Base-by-base conservation (phyloP, 2,113 vertebrate genomes). In the Alouatta palliata region DNA sequence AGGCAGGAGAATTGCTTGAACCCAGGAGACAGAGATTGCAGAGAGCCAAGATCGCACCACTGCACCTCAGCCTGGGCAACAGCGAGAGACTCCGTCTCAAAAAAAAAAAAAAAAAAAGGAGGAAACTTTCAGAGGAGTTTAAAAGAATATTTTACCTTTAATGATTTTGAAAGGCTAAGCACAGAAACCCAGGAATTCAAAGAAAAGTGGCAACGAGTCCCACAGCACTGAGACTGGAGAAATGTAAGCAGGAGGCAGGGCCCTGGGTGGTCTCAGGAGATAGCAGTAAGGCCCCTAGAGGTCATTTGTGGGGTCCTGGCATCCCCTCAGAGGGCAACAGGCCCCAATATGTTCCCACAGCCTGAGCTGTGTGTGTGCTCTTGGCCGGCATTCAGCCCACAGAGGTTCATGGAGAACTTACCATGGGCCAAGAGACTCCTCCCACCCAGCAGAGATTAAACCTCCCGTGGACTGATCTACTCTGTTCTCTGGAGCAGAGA, bases 121-220 rank as follows among this genome's bases (percentile, higher is more conserved):
- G 58, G 11, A 61, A 61, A 61, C 4, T 61, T 27, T 27, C 2
- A 66, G 32, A 49, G 40, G 40, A 40, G 8, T 32, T 87, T 80
- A 68, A 27, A 23, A 91, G 58, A 80, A 68, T 25, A 23, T 68
- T 90, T 91, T 68, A 90, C 35, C n/a, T 68, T 35, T 40, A 70
- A 58, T 0, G 6, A 45, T 61, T 79, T 81, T 71, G 25, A 89
- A 94, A 35, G 13, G 5, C 20, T 37, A 64, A 75, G 10, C 21
- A 40, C 4, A 64, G 43, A 82, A 89, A 49, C 43, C n/a, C 66
- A 61, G 37, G 27, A 49, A 82, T 73, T 82, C 66, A 32, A 25
- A 81, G 61, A 54, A 13, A 73, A 73, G 37, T 73, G 19, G 32
- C 77, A 4, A 52, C 1, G 9, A 70, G 68, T 54, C 21, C 35